Evolutionary conservation across 1,140 invertebrate species (phyloP).

Genomic region (Piezodorus guildinii): DNA sequence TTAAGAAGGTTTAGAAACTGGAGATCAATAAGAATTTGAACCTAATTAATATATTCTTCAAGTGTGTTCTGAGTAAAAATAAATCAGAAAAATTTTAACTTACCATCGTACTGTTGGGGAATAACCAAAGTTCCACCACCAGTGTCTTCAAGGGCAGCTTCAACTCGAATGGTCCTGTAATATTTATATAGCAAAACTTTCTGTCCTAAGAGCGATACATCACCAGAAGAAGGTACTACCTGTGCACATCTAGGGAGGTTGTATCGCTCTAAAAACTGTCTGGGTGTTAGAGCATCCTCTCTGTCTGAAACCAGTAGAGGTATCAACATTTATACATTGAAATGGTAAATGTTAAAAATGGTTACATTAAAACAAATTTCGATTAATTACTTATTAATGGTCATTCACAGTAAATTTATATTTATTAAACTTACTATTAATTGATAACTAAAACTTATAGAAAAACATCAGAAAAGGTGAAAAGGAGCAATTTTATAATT

Average conservation of each 20-base stretch:
- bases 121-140: slow-evolving; percentile 22
- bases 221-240: slow-evolving; percentile 17
- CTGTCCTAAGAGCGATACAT: slow-evolving; percentile 19
- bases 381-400: too few species aligned
- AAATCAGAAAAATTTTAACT: background rate
- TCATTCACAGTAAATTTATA: too few species aligned
- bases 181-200: slow-evolving; percentile 23
- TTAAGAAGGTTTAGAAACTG: background rate
- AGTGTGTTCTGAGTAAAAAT: background rate
- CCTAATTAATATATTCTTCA: background rate
- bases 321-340: too few species aligned
- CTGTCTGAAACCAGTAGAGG: background rate
- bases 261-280: slow-evolving; percentile 24
- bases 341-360: too few species aligned
- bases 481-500: too few species aligned
- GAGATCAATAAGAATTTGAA: background rate
- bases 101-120: slow-evolving; percentile 25
- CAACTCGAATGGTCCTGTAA: slow-evolving; percentile 25
- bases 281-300: slow-evolving; percentile 18
- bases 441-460: too few species aligned
- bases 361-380: too few species aligned
- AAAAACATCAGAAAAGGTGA: too few species aligned
- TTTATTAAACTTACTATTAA: too few species aligned
- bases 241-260: slow-evolving; percentile 23
- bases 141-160: slow-evolving; percentile 23